These are phyloP conservation scores for Apteryx owenii DNA, from an alignment of 2,113 vertebrate species.

Conservation along the genomic window DNA sequence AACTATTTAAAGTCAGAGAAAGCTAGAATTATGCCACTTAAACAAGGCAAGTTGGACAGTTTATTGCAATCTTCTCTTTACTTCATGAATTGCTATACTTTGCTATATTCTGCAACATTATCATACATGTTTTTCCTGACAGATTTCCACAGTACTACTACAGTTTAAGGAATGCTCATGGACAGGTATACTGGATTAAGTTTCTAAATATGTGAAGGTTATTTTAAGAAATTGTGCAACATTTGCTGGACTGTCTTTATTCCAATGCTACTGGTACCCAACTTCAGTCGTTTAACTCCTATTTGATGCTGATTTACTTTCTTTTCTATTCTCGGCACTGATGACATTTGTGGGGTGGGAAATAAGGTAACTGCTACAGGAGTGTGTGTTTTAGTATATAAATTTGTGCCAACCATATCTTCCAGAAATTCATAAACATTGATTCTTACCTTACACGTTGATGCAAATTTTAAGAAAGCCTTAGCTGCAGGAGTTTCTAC, in stretches of 20 bases:
- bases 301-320: background rate
- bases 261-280: background rate
- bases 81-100: background rate
- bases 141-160: background rate
- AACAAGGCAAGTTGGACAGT: background rate
- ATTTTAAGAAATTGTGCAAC: background rate
- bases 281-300: background rate
- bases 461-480: background rate
- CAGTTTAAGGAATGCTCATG: background rate
- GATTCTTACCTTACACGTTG: background rate
- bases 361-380: background rate
- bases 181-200: background rate
- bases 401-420: background rate
- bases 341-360: background rate
- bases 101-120: background rate
- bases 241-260: background rate
- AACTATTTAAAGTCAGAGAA: background rate
- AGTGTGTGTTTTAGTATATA: background rate
- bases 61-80: background rate
- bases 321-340: background rate
- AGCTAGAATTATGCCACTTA: background rate
- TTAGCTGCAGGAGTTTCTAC: background rate
- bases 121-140: background rate
- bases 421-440: background rate
- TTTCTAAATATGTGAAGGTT: background rate